phyloP scores from a whole-genome alignment of 1,140 invertebrate species.

The Lamellibrachia luymesi region DNA sequence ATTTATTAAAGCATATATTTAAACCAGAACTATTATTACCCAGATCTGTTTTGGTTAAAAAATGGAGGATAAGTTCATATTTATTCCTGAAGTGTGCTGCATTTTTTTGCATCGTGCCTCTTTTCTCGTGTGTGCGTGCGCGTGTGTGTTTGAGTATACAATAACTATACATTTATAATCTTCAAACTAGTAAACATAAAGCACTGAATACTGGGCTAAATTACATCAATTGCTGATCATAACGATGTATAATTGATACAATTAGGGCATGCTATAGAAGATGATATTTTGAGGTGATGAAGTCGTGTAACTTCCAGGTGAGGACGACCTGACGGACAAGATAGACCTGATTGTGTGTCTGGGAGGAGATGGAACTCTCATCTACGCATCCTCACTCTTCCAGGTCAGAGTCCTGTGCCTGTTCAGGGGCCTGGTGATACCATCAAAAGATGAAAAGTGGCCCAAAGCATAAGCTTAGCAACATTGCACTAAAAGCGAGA shows the following conservation, averaged over 20 bases:
- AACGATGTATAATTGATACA: neutral
- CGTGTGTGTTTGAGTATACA: neutral
- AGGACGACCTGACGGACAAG: conserved; percentile 74
- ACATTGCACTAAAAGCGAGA: no score
- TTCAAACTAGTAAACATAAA: neutral
- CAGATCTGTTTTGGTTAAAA: no score
- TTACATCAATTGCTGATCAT: neutral
- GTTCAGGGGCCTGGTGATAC: no score
- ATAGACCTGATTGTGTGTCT: conserved; percentile 96
- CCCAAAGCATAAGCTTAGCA: no score
- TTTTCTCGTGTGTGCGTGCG: no score
- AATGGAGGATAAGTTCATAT: no score
- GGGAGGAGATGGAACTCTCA: conserved; percentile 91
- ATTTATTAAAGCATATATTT: no score
- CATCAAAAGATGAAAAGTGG: no score
- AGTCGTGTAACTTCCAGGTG: conserved; percentile 57
- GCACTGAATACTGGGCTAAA: neutral
- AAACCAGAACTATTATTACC: no score
- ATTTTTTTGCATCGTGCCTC: no score
- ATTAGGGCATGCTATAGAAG: neutral
- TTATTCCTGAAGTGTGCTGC: no score
- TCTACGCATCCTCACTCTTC: conserved; percentile 92
- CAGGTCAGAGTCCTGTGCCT: conserved; percentile 56
- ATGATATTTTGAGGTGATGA: neutral
- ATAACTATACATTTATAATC: neutral